Conservation (phyloP, 2,113 vertebrate species). For the Martes martes region DNA sequence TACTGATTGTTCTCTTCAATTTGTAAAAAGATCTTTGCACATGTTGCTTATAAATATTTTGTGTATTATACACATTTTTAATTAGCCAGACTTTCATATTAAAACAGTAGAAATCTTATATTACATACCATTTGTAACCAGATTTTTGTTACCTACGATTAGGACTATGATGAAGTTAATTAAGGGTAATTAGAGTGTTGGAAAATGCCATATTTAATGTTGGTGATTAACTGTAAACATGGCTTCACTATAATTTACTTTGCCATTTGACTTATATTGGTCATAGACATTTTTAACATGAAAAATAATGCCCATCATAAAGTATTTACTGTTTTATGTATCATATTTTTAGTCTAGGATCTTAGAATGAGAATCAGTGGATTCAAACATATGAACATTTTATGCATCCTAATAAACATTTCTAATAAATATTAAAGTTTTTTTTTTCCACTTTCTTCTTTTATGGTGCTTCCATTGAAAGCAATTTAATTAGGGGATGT, state of each 20-base stretch:
- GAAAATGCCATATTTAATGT: not conserved
- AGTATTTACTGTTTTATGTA: not conserved
- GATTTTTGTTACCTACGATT: slow-evolving; percentile 13
- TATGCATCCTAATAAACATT: not conserved
- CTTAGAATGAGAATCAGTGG: not conserved
- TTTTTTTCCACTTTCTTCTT: not conserved
- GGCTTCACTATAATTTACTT: not conserved
- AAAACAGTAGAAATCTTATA: not conserved
- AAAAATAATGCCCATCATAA: slow-evolving; percentile 6
- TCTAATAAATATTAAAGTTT: not conserved
- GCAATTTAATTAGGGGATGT: not conserved
- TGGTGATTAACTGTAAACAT: not conserved
- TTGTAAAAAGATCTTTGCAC: not conserved
- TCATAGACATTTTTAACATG: not conserved
- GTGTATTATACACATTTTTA: not conserved
- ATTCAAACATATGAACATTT: not conserved
- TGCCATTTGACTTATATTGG: not conserved
- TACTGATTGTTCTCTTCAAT: not conserved
- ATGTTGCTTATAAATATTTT: slow-evolving; percentile 32
- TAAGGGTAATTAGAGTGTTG: not conserved
- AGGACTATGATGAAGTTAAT: not conserved
- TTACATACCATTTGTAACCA: not conserved
- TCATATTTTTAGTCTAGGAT: not conserved
- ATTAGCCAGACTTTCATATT: slow-evolving; percentile 7
- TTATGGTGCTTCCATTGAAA: not conserved